Evolutionary conservation across 2,797 vertebrate species (phyloP), one percentile per base, ranked within the genome.

Genomic region (Bucorvus abyssinicus): DNA sequence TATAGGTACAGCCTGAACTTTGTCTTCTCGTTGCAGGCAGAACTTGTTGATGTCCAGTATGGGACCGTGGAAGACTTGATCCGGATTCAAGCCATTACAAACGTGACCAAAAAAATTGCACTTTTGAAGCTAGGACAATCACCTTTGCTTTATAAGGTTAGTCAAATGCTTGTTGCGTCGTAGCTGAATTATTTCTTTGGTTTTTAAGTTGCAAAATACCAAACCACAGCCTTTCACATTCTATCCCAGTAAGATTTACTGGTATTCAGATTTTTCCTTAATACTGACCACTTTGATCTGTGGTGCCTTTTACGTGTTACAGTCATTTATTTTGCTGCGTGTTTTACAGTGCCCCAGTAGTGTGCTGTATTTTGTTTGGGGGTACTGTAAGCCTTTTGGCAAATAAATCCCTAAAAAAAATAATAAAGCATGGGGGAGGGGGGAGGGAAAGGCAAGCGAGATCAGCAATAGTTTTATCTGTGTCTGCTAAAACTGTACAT

Each of bases 141-240:
- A 24, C 99, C 99, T 81, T 95, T 99, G 89, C 97, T 99, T 24
- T 99, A 99, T 95, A 99, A 99, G 99, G 99, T 99, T 93, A 85
- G 98, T 97, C 44, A 21, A 80, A 79, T 40, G 7, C 22, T 32
- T 87, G 2, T 69, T 86, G 53, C 36, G 6, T 40, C 57, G 71
- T 20, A 23, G 18, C 18, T 44, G 36, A 44, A 26, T 75, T 20
- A 38, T 18, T 87, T 34, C 3, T 57, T 80, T 38, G 53, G 8
- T 26, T 67, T 87, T 61, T 14, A 5, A 9, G 0, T 76, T 84
- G 64, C 27, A 44, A 11, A 87, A 50, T 69, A 47, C 2, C 1
- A 34, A 42, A 80, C 8, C 38, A 40, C 42, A 22, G 30, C 9
- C 15, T 56, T 65, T 50, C 5, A 14, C 4, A 2, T 71, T 86